phyloP scores from a whole-genome alignment of 2,797 vertebrate species.

The Halcyon smyrnensis region DNA sequence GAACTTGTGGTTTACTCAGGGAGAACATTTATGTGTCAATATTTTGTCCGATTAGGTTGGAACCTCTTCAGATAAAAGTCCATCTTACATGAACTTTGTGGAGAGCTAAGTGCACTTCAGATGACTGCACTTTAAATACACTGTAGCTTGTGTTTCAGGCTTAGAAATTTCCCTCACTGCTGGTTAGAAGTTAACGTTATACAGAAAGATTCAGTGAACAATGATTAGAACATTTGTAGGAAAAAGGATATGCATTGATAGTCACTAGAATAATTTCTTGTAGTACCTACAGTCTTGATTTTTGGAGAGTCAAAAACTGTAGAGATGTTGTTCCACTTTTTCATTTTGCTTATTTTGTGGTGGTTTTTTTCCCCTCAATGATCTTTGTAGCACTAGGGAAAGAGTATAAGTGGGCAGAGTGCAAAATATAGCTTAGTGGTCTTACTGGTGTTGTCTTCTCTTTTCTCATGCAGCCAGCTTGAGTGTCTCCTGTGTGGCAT shows the following conservation, averaged over 20 bases:
- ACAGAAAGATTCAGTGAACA: neutral
- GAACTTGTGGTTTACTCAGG: neutral
- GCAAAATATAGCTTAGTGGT: neutral
- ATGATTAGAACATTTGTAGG: neutral
- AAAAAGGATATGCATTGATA: neutral
- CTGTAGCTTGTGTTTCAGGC: neutral
- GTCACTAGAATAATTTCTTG: neutral
- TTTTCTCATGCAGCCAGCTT: neutral
- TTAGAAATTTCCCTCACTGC: neutral
- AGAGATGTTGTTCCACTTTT: neutral
- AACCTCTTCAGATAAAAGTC: neutral
- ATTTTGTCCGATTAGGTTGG: neutral
- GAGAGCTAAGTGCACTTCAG: neutral
- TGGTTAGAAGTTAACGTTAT: neutral
- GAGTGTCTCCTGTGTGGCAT: neutral
- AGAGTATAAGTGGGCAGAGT: neutral
- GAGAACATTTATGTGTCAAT: neutral
- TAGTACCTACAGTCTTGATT: neutral
- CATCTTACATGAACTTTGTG: neutral
- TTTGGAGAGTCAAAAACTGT: neutral
- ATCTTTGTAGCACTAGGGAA: neutral
- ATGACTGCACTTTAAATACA: neutral
- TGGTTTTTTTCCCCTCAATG: neutral
- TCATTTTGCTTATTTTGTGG: neutral
- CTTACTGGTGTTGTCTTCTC: neutral